Percentiles rank a stretch among this genome's conserved stretches.
These are phyloP conservation scores for Leucophenga maculata DNA, from an alignment of 2,888 invertebrate species.

Conservation along the genomic window DNA sequence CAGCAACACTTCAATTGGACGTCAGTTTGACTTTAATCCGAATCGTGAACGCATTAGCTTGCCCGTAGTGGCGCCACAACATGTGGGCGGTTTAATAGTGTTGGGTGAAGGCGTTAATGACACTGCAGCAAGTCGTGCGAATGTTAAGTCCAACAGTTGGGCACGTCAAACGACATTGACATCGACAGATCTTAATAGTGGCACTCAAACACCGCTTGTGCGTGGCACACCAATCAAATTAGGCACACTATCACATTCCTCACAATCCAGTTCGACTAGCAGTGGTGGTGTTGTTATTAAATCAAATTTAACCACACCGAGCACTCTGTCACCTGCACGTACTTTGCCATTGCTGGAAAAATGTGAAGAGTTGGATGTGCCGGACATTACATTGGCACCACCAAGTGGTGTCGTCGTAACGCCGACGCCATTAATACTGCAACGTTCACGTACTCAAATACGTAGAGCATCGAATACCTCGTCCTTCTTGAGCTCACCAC, in stretches of 20 bases:
- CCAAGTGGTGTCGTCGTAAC: conserved; percentile 41
- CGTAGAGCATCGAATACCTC: conserved; percentile 43
- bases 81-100: not conserved
- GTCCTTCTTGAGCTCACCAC: conserved; percentile 50
- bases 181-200: not conserved
- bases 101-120: conserved; percentile 36
- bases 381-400: conserved; percentile 33
- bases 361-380: conserved; percentile 14
- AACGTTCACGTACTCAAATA: conserved; percentile 37
- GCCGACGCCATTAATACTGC: conserved; percentile 35
- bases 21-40: conserved; percentile 62
- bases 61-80: conserved; percentile 29
- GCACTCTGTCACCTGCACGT: conserved; percentile 42
- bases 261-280: conserved; percentile 46
- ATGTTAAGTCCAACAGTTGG: conserved; percentile 8
- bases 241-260: conserved; percentile 34
- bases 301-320: conserved; percentile 47
- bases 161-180: not conserved
- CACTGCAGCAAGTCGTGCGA: conserved; percentile 37
- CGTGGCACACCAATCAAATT: conserved; percentile 6
- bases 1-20: conserved; percentile 47
- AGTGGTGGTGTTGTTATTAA: conserved; percentile 51
- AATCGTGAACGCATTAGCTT: conserved; percentile 56
- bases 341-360: conserved; percentile 38
- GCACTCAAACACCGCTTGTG: conserved; percentile 1